Base-by-base conservation (phyloP, 2,797 vertebrate genomes). In the Erpetoichthys calabaricus region DNA sequence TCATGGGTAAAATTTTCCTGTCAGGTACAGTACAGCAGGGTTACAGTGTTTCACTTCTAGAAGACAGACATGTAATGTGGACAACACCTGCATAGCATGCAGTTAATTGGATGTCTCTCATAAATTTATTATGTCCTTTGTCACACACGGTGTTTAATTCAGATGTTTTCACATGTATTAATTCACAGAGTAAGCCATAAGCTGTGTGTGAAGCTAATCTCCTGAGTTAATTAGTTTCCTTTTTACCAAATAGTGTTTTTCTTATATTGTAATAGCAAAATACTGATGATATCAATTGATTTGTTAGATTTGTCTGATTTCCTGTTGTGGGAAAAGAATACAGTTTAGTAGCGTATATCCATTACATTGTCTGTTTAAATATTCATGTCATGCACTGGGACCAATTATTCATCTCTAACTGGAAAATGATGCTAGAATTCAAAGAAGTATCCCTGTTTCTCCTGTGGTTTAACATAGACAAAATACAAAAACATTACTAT, bases 401-500 rank as follows among this genome's bases (percentile, higher is more conserved):
- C 5, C 47, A 49, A 49, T 49, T 49, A 49, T 49, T 49, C 47
- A 49, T 49, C 47, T 49, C 47, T 49, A 49, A 7, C 47, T 49
- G 47, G 47, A 49, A 49, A 49, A 49, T 49, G n/a, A 49, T 49
- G 47, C 47, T 49, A n/a, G n/a, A 49, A 7, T n/a, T 49, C 47
- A 49, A n/a, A 49, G 47, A 7, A 7, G 7, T 49, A 5, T 49
- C n/a, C n/a, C n/a, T 49, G 7, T 49, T 49, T 7, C n/a, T 7
- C 47, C 47, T 49, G n/a, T 49, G 47, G n/a, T 7, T 7, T 7
- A n/a, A 49, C 7, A 49, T 49, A n/a, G 47, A n/a, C 3, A 49
- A 25, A 25, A 25, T 25, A 25, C 25, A 25, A 25, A 25, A 25
- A 49, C 47, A 49, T 49, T n/a, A 49, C 47, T 49, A 25, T 25